Conservation (phyloP, 2,113 vertebrate species). For the Austrofundulus limnaeus region DNA sequence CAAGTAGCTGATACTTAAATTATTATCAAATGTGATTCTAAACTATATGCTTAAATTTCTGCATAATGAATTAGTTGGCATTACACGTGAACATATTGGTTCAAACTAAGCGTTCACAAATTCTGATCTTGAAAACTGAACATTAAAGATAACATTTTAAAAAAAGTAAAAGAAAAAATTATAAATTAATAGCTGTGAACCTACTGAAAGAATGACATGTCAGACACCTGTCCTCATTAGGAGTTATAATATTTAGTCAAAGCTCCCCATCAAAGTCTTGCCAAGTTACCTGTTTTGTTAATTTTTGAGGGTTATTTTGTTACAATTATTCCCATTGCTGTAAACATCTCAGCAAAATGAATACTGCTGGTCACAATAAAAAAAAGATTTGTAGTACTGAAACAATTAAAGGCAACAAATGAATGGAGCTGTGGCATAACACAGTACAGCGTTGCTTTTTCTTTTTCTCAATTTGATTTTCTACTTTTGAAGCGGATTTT, state of each 20-base stretch:
- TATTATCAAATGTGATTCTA: background rate
- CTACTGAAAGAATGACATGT: conserved; percentile 34
- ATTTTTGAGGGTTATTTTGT: background rate
- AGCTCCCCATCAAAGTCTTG: conserved; percentile 42
- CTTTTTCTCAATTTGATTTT: conserved; percentile 62
- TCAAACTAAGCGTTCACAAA: background rate
- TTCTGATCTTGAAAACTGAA: conserved; percentile 8
- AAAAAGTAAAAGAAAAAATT: background rate
- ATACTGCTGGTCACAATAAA: conserved; percentile 8
- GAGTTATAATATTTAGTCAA: conserved; percentile 53
- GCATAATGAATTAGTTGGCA: conserved; percentile 1
- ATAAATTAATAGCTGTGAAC: conserved; percentile 16
- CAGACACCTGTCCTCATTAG: conserved; percentile 36
- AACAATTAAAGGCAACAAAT: conserved; percentile 37
- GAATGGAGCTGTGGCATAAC: conserved; percentile 28
- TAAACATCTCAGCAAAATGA: background rate
- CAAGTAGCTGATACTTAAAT: background rate
- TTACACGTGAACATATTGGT: background rate
- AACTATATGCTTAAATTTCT: background rate
- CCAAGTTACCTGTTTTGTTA: conserved; percentile 8
- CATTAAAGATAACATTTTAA: background rate
- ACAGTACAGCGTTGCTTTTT: conserved; percentile 44
- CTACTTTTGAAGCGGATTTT: conserved; percentile 46
- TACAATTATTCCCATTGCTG: background rate
- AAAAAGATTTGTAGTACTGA: conserved; percentile 19